Evolutionary conservation across 2,797 vertebrate species (phyloP), one percentile per base, ranked within the genome.

Genomic region (Anguilla pacifica): DNA sequence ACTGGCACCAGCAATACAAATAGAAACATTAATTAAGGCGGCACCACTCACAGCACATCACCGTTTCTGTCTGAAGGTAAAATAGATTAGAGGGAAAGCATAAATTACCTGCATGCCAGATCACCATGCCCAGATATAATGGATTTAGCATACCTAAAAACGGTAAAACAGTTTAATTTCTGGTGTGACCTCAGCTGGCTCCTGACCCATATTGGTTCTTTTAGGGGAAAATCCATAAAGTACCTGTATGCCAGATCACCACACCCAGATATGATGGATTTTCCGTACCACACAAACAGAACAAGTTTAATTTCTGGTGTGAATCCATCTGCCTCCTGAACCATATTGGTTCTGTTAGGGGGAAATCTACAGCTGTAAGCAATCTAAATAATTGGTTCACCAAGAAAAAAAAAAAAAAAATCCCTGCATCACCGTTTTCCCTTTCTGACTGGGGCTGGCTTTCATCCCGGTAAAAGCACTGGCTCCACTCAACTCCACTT

Each of bases 311-410:
- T 88, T 85, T 67, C 72, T 61, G 89, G 82, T 28, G 93, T 96
- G 94, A 96, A 94, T 94, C 95, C 93, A 96, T 92, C 86, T 87
- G 87, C 87, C 87, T 89, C 87, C 89, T 84, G 87, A 81, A 91
- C 91, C 51, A 74, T 61, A 90, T 89, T 22, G 85, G 91, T 89
- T 91, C 89, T 92, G 91, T 94, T 95, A 88, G 89, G 88, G 92
- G 88, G 91, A 91, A 86, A 91, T 86, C 86, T 91, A 95, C 96
- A 96, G 96, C 96, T 96, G 96, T 92, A 93, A 96, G 91, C 92
- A 91, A 96, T 96, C 92, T 92, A 88, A 89, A 91, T 94, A 92
- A 94, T 95, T 94, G 94, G 91, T 93, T 92, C 92, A 91, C 92
- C 91, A 91, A 92, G 95, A 92, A 74, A 74, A 74, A 15, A 22